Conservation (phyloP, 2,113 vertebrate species). For the Burhinus bistriatus region DNA sequence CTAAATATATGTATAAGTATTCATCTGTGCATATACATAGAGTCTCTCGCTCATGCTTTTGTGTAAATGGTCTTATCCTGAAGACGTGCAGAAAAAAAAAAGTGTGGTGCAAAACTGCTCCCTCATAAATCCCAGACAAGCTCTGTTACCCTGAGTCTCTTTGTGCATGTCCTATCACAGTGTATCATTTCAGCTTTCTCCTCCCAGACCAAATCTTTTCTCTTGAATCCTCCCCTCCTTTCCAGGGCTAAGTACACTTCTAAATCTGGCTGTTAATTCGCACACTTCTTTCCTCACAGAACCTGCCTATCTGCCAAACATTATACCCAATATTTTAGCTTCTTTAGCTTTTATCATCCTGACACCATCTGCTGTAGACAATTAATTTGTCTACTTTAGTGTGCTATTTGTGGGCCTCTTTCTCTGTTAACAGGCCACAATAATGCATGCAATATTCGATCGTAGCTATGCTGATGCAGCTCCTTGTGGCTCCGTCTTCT, state of each 20-base stretch:
- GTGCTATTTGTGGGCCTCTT: background rate
- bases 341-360: background rate
- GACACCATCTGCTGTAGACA: background rate
- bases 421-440: background rate
- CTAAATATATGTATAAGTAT: background rate
- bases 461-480: background rate
- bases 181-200: background rate
- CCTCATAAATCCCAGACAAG: background rate
- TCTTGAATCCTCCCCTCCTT: background rate
- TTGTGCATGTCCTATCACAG: background rate
- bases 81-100: background rate
- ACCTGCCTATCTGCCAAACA: background rate
- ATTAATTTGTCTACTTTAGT: background rate
- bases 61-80: background rate
- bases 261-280: background rate
- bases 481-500: background rate
- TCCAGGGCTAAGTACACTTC: background rate
- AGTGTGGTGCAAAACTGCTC: background rate
- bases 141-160: background rate
- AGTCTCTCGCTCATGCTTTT: background rate
- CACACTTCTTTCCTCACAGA: background rate
- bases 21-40: accelerated
- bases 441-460: background rate
- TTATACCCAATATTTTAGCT: background rate
- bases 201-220: background rate